Base-by-base conservation (phyloP, 2,888 invertebrate genomes). In the Dynastes tityus region DNA sequence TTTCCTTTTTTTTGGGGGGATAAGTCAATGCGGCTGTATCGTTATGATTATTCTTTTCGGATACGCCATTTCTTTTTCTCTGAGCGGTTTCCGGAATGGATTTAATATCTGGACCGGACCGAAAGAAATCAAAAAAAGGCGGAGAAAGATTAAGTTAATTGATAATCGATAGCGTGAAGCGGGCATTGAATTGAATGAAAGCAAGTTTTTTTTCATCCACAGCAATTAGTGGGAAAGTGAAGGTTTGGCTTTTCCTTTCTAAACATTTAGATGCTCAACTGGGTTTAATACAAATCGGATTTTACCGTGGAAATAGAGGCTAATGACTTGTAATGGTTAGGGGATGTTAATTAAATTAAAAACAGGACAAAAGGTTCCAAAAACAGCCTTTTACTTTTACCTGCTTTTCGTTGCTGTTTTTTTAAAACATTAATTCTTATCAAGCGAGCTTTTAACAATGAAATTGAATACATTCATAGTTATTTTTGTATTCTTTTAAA, bases 1-100 rank as follows among this genome's bases (percentile, higher is more conserved):
- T 63, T 40, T 22, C 22, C 22, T 2, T 8, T 58, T 16, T 58
- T n/a, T 55, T 55, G 0, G 22, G 0, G 22, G 16, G 22, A 58
- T 58, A 22, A 22, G n/a, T 16, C 16, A 22, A 22, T 58, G 16
- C 55, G 55, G 55, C 55, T 58, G 22, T 67, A 67, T 40, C 45
- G 65, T 45, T 67, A 67, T 40, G 65, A 67, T 67, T 67, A 67
- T 67, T 67, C 65, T 45, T 6, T 45, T 4, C 65, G 45, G 65
- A 40, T 67, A 45, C 40, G 65, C 45, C 65, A 37, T 37, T 5
- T 37, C 6, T 37, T 64, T 64, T 55, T 58, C 5, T 58, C n/a
- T 22, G 55, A 8, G 22, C 40, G 40, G 9, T 45, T 67, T 58
- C 55, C 37, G 65, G 65, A 63, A 63, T 63, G 63, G 63, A 40